Conservation (phyloP, 1,140 invertebrate species). For the Temnothorax longispinosus region DNA sequence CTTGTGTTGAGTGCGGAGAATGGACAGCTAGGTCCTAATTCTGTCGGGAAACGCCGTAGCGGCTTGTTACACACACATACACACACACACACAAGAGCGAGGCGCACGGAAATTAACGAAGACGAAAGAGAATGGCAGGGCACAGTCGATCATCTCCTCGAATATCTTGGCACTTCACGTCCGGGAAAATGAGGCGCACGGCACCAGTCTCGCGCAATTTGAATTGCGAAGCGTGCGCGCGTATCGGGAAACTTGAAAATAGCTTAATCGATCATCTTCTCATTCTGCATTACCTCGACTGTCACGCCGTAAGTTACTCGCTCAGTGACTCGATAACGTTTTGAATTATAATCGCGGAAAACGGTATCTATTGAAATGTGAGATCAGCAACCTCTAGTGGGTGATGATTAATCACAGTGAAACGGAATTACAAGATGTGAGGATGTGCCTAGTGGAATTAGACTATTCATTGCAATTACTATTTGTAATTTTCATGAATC, state of each 20-base stretch:
- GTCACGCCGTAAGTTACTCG: slow-evolving; percentile 50
- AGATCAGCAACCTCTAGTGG: neutral
- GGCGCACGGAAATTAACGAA: slow-evolving; percentile 23
- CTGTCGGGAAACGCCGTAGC: neutral
- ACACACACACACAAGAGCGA: neutral
- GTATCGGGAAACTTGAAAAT: slow-evolving; percentile 50
- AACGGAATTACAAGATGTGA: neutral
- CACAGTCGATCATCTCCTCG: slow-evolving; percentile 41
- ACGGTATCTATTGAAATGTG: slow-evolving; percentile 27
- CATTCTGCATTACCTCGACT: slow-evolving; percentile 42
- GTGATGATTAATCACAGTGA: slow-evolving; percentile 35
- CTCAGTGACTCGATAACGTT: slow-evolving; percentile 40
- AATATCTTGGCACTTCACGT: slow-evolving; percentile 28
- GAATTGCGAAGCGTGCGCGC: slow-evolving; percentile 41
- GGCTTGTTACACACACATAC: neutral
- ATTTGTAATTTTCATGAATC: neutral
- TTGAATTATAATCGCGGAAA: slow-evolving; percentile 58
- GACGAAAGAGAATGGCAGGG: neutral
- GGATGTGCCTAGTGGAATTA: neutral
- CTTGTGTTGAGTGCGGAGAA: slow-evolving; percentile 22
- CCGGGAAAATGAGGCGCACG: slow-evolving; percentile 8
- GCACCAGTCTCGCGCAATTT: slow-evolving; percentile 40
- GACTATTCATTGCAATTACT: neutral
- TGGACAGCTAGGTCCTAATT: slow-evolving; percentile 31
- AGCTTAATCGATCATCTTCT: slow-evolving; percentile 61